These are phyloP conservation scores for Netelia melanura DNA, from an alignment of 2,888 invertebrate species.

Conservation along the genomic window DNA sequence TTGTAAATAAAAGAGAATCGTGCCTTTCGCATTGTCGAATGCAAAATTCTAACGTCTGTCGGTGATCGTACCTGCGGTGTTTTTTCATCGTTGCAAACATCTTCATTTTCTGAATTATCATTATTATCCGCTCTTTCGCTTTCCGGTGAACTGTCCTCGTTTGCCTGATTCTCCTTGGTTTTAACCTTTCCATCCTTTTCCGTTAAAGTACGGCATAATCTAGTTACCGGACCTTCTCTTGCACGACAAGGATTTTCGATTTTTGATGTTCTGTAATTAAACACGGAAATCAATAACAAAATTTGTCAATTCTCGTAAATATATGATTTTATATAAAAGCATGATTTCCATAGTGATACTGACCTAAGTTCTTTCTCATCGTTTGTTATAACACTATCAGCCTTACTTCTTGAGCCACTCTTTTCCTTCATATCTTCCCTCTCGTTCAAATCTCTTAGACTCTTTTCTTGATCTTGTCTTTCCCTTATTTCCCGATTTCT, in stretches of 20 bases:
- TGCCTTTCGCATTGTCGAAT: too few relatives aligned
- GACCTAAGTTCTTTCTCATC: conserved; percentile 81
- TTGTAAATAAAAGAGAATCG: conserved; percentile 17
- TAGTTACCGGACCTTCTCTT: conserved; percentile 82
- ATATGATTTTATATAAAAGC: conserved; percentile 9
- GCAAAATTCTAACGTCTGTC: too few relatives aligned
- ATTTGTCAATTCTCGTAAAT: conserved; percentile 2
- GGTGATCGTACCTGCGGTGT: conserved; percentile 47
- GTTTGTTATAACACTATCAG: conserved; percentile 72
- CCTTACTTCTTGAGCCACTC: conserved; percentile 77
- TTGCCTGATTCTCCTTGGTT: conserved; percentile 67
- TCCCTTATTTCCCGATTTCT: conserved; percentile 76
- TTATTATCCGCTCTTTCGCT: conserved; percentile 82
- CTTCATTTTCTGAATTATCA: conserved; percentile 83
- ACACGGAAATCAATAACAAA: not conserved
- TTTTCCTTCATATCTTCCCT: conserved; percentile 77
- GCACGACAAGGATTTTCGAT: conserved; percentile 80
- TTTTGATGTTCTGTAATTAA: conserved; percentile 75
- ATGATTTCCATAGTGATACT: conserved; percentile 39
- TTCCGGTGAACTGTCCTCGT: conserved; percentile 81
- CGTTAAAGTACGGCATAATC: conserved; percentile 77
- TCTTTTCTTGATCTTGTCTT: conserved; percentile 76
- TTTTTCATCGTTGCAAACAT: conserved; percentile 73
- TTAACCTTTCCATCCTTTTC: conserved; percentile 80
- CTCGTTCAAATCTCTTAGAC: conserved; percentile 76